Base-by-base conservation (phyloP, 2,113 vertebrate species). In the Gavialis gangeticus region DNA sequence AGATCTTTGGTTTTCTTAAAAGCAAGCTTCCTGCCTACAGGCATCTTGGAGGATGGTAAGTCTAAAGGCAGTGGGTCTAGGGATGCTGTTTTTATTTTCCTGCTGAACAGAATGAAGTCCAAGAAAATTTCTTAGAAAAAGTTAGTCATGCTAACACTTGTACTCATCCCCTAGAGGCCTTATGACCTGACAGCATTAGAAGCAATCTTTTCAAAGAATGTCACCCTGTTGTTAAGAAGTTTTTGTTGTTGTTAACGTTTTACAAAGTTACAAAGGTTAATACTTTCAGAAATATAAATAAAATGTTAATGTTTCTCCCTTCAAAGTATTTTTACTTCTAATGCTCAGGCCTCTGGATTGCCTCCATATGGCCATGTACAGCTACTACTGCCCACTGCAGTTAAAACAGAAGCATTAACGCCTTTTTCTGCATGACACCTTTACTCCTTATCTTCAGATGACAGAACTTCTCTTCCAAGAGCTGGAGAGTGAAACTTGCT, bases 21-120 rank as follows among this genome's bases (percentile, higher is more conserved):
- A 96, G 87, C 64, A n/a, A 77, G 76, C 94, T 96, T 37, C 93
- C 86, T 84, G 97, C 97, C 93, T 94, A 90, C 92, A 90, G 87
- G 92, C 95, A 91, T 84, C 89, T 96, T 66, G 92, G 57, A 84
- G 75, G 92, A 86, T n/a, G 82, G 64, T 46, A 82, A 91, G 58
- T 67, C 60, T 93, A 69, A 94, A 94, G 69, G 64, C 94, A 93
- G 55, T 93, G 95, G 69, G 88, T 91, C 87, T 85, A 92, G 69
- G 81, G 84, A 92, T 89, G 91, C 5, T 54, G 85, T 92, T 91
- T 93, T 27, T 87, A 62, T 90, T 95, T 96, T 90, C 55, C n/a
- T 87, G 30, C 30, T 82, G 69, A 94, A 80, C 62, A 1, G 71
- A 46, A 46, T 46, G 46, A 81, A 88, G 59, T 93, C 76, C 57